Conservation (phyloP, 2,797 vertebrate genomes). For the Phylloscopus collybita region DNA sequence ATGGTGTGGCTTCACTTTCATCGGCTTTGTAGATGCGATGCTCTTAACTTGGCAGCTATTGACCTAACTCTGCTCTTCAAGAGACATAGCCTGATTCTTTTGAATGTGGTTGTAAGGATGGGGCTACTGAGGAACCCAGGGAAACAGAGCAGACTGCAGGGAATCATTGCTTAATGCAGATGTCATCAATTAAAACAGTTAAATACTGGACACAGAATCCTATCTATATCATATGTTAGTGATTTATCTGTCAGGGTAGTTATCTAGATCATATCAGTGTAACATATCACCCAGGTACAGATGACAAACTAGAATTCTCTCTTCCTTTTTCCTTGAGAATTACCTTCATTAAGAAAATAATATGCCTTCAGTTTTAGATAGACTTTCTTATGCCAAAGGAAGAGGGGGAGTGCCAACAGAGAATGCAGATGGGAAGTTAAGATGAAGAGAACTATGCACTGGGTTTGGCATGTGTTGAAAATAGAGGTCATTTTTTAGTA, state of each 20-base stretch:
- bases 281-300: conserved; percentile 21
- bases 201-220: neutral
- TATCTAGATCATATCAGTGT: neutral
- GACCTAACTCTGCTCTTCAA: conserved; percentile 11
- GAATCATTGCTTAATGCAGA: neutral
- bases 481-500: neutral
- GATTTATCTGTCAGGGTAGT: conserved; percentile 10
- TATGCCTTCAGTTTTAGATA: neutral
- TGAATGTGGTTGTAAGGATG: neutral
- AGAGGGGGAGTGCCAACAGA: neutral
- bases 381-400: neutral
- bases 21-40: neutral
- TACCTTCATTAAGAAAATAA: conserved; percentile 10
- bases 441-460: neutral
- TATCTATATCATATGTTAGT: neutral
- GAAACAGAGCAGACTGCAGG: neutral
- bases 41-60: conserved; percentile 29
- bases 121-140: neutral
- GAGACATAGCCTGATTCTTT: conserved; percentile 2
- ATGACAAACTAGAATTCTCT: neutral
- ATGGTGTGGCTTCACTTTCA: neutral
- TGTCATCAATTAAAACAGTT: neutral
- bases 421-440: conserved; percentile 18
- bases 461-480: neutral
- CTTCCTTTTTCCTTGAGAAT: conserved; percentile 28